A percentile compares a stretch with the other conserved stretches of the same genome.
These are phyloP conservation scores for Chascanopsetta lugubris DNA, from an alignment of 2,113 vertebrate genomes.

Conservation along the genomic window DNA sequence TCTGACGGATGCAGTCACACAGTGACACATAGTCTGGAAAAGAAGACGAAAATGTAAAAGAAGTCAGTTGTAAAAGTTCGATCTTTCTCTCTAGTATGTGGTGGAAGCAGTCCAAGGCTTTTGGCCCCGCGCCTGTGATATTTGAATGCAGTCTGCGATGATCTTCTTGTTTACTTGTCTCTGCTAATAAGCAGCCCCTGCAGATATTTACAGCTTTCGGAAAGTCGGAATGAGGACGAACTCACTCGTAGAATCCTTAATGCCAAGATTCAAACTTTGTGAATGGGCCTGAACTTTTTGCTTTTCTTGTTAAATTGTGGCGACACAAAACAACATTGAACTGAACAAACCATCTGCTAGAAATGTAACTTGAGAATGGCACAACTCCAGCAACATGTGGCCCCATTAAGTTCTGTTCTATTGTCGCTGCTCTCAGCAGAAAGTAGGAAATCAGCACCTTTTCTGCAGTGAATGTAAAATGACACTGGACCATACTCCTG, in stretches of 20 bases:
- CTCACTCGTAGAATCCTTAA: conserved; percentile 16
- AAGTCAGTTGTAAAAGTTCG: too few relatives aligned
- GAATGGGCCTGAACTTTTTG: conserved; percentile 1
- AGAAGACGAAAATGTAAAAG: not conserved
- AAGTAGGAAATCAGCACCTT: not conserved
- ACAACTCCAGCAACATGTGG: not conserved
- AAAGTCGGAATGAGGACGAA: conserved; percentile 13
- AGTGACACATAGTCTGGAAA: not conserved
- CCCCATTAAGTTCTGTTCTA: conserved; percentile 5
- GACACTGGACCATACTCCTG: not conserved
- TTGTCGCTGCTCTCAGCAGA: conserved; percentile 9
- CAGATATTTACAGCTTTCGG: conserved; percentile 18
- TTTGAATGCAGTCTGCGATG: conserved; percentile 8
- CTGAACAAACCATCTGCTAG: not conserved
- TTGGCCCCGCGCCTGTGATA: not conserved
- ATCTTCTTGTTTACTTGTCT: conserved; percentile 28
- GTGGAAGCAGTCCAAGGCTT: not conserved
- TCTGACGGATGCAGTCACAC: not conserved
- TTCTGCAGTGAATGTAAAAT: conserved; percentile 2
- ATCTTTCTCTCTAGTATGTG: too few relatives aligned
- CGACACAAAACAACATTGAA: not conserved
- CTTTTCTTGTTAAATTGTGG: conserved; percentile 1
- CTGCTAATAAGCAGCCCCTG: conserved; percentile 37
- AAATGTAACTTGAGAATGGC: not conserved
- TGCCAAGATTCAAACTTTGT: not conserved